phyloP scores from a whole-genome alignment of 2,113 vertebrate species.

The Brachyhypopomus gauderio region DNA sequence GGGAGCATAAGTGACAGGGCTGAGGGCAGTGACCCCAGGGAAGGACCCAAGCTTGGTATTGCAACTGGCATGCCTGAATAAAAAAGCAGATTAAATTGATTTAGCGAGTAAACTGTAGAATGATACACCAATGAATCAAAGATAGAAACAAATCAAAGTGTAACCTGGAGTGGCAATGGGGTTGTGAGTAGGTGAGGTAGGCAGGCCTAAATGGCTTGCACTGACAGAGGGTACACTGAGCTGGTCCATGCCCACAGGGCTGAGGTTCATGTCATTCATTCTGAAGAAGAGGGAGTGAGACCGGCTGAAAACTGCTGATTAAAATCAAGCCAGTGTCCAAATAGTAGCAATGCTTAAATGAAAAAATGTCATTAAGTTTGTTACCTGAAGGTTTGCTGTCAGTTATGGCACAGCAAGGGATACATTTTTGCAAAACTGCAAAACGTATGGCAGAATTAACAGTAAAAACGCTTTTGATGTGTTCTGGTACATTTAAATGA shows the following conservation, averaged over 20 bases:
- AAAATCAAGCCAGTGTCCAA: background rate
- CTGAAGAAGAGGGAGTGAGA: slow-evolving; percentile 61
- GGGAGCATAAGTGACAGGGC: slow-evolving; percentile 97
- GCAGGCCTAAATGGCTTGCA: slow-evolving; percentile 88
- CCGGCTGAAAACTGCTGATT: background rate
- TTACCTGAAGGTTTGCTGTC: slow-evolving; percentile 26
- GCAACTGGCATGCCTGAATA: slow-evolving; percentile 91
- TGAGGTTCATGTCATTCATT: slow-evolving; percentile 99
- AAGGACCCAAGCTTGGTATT: slow-evolving; percentile 93
- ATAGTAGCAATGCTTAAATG: background rate
- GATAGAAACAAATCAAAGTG: background rate
- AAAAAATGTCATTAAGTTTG: background rate
- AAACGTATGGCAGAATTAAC: background rate
- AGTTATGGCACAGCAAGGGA: slow-evolving; percentile 3
- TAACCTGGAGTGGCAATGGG: slow-evolving; percentile 88
- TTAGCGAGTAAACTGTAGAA: background rate
- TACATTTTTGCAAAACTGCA: slow-evolving; percentile 18
- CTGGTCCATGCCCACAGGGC: slow-evolving; percentile 97
- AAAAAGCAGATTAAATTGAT: background rate
- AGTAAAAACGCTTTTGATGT: background rate
- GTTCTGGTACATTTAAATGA: too few relatives aligned
- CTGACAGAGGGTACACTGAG: slow-evolving; percentile 89
- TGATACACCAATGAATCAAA: background rate
- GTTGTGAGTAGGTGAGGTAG: slow-evolving; percentile 91
- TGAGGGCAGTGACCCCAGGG: slow-evolving; percentile 92